phyloP scores from a whole-genome alignment of 2,797 vertebrate genomes.

The Artibeus lituratus region DNA sequence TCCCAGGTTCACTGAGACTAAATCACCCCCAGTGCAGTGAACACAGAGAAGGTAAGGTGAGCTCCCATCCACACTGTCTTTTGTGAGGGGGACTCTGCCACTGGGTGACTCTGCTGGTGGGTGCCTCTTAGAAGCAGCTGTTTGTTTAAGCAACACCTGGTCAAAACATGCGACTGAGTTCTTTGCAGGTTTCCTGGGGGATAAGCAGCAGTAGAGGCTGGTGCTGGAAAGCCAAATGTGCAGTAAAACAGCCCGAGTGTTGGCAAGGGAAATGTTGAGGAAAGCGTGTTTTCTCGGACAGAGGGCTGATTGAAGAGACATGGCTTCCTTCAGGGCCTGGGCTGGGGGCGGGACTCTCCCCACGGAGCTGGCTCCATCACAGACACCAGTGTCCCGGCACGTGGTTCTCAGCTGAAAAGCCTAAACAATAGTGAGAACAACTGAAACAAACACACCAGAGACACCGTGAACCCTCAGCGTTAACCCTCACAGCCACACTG shows the following conservation, averaged over 20 bases:
- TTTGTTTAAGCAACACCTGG: background rate
- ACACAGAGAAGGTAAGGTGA: background rate
- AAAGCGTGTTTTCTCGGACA: background rate
- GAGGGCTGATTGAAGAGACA: background rate
- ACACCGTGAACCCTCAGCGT: background rate
- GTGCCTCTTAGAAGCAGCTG: background rate
- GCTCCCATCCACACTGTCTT: background rate
- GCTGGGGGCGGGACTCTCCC: background rate
- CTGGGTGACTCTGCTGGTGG: background rate
- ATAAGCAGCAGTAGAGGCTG: background rate
- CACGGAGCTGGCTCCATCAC: background rate
- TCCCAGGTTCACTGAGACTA: background rate
- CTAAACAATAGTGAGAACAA: background rate
- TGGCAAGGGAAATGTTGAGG: background rate
- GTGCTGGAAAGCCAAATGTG: background rate
- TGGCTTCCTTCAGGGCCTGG: background rate
- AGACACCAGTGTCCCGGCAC: background rate
- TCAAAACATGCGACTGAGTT: background rate
- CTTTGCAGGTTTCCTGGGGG: background rate
- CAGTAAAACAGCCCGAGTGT: background rate
- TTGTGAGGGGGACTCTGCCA: background rate
- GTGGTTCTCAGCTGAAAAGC: background rate
- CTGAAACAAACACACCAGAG: background rate
- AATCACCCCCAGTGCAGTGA: background rate
- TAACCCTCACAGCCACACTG: background rate